These are phyloP conservation scores for Acleris emargana DNA, from an alignment of 2,888 invertebrate species.

Conservation along the genomic window DNA sequence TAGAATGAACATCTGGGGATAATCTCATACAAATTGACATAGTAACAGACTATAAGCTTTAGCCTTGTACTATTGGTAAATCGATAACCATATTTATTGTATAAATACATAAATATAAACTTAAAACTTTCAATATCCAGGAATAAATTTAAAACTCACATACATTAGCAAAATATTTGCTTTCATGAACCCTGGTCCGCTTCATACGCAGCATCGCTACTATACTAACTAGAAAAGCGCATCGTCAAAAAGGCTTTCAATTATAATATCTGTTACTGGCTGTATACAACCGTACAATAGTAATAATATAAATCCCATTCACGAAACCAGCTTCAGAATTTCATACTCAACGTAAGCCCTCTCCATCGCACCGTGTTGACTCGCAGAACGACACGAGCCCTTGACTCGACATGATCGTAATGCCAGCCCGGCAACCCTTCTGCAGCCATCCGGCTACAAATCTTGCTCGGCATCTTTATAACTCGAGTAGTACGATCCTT, in stretches of 20 bases:
- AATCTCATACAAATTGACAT: no score
- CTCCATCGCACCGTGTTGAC: slow-evolving; percentile 80
- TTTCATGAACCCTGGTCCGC: no score
- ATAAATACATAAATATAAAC: no score
- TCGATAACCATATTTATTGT: no score
- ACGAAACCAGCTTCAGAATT: slow-evolving; percentile 64
- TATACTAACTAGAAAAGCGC: no score
- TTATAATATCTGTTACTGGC: neutral
- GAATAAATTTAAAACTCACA: no score
- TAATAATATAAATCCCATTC: slow-evolving; percentile 43
- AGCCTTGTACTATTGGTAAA: no score
- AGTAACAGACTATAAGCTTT: no score
- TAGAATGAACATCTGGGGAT: no score
- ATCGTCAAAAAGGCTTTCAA: neutral
- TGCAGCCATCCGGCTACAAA: slow-evolving; percentile 80
- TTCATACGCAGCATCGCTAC: no score
- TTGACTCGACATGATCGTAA: slow-evolving; percentile 80
- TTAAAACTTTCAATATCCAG: no score
- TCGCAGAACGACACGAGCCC: slow-evolving; percentile 78
- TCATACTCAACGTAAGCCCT: slow-evolving; percentile 65
- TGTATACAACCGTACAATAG: neutral
- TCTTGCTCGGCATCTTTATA: slow-evolving; percentile 83
- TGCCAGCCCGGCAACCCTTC: slow-evolving; percentile 80
- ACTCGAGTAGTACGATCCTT: slow-evolving; percentile 77
- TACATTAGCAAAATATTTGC: no score